Conservation (phyloP, 2,113 vertebrate genomes). For the Columba livia region DNA sequence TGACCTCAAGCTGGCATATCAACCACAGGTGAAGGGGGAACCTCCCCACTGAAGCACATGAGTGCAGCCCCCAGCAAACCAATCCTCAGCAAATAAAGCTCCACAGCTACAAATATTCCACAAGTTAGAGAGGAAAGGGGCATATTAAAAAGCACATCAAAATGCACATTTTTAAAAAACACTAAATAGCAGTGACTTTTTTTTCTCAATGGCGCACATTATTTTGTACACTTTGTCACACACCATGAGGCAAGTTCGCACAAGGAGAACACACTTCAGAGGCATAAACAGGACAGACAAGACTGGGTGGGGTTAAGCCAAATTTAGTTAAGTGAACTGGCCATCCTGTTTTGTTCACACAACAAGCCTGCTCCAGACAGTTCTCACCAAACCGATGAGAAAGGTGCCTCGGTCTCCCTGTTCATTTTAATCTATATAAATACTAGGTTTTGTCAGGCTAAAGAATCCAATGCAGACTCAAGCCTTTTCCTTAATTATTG, state of each 20-base stretch:
- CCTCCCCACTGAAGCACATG: not conserved
- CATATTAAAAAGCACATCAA: not conserved
- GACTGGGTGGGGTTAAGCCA: slow-evolving; percentile 19
- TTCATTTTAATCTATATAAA: slow-evolving; percentile 4
- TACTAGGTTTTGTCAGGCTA: slow-evolving; percentile 17
- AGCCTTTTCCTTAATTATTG: slow-evolving; percentile 65
- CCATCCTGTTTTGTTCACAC: not conserved
- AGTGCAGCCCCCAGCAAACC: not conserved
- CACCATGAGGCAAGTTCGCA: not conserved
- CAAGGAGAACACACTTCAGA: not conserved
- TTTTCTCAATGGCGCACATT: accelerated
- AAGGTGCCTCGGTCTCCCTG: not conserved
- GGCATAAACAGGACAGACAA: slow-evolving; percentile 53
- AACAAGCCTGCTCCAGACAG: not conserved
- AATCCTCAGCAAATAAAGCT: not conserved
- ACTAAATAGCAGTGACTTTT: not conserved
- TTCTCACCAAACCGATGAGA: not conserved
- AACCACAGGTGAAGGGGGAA: not conserved
- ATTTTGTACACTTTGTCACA: not conserved
- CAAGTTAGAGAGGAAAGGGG: not conserved
- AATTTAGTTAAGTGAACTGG: slow-evolving; percentile 25
- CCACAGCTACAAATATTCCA: not conserved
- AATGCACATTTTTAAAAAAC: not conserved
- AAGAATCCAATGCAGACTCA: slow-evolving; percentile 38
- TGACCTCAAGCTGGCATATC: not conserved